Conservation (phyloP, 2,888 invertebrate species). For the Caenorhabditis imperialis region DNA sequence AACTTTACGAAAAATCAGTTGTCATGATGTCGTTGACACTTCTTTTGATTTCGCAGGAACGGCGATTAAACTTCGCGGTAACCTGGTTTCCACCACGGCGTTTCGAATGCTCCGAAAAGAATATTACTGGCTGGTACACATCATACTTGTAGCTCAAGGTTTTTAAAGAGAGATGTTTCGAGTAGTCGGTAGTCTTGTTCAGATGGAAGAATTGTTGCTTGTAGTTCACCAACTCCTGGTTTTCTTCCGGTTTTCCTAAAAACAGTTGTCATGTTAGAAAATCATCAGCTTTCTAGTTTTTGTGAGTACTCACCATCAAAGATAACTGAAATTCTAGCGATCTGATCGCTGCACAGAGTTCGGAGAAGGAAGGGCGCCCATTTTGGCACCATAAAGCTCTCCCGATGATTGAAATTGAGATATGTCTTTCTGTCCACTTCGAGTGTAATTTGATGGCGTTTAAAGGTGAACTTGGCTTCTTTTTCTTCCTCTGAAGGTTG, state of each 20-base stretch:
- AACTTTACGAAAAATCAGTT: too few species aligned
- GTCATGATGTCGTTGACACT: too few species aligned
- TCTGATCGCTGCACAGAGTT: neutral
- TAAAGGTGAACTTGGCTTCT: conserved; percentile 4
- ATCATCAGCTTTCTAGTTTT: neutral
- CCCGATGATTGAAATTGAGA: neutral
- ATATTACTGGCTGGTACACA: too few species aligned
- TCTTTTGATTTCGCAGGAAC: too few species aligned
- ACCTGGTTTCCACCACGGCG: too few species aligned
- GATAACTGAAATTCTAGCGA: conserved; percentile 7
- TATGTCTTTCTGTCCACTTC: conserved; percentile 6
- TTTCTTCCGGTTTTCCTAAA: neutral
- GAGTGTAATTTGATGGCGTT: neutral
- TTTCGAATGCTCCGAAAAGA: too few species aligned
- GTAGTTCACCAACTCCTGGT: too few species aligned
- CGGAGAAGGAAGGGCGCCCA: conserved; percentile 20
- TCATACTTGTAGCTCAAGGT: too few species aligned
- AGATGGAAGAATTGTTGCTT: too few species aligned
- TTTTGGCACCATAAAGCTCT: neutral
- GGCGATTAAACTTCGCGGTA: too few species aligned
- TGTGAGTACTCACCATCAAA: conserved; percentile 13
- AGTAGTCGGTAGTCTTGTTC: too few species aligned
- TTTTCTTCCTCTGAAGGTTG: neutral
- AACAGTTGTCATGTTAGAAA: neutral
- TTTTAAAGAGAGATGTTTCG: too few species aligned